These are phyloP conservation scores for Chinchilla lanigera DNA, from an alignment of 2,113 vertebrate genomes.

Conservation along the genomic window DNA sequence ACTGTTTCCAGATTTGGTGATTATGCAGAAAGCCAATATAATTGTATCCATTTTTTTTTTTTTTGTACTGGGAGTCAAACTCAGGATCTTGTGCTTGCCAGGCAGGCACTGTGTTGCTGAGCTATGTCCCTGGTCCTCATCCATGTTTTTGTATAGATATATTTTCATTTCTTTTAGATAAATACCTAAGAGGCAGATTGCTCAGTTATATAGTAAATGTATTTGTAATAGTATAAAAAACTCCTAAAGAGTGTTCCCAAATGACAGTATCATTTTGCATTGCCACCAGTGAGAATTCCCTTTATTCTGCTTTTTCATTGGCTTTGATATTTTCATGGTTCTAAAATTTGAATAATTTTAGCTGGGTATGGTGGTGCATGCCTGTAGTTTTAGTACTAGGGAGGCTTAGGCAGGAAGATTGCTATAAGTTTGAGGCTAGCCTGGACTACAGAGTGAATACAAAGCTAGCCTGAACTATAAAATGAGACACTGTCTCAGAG, in stretches of 20 bases:
- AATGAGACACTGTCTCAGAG: too few relatives aligned
- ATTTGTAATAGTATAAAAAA: conserved; percentile 55
- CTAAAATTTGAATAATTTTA: neutral
- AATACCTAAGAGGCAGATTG: neutral
- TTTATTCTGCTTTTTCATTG: conserved; percentile 34
- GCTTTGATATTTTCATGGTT: neutral
- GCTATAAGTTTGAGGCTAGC: neutral
- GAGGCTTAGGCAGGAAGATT: neutral
- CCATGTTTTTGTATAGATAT: neutral
- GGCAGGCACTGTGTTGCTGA: too few relatives aligned
- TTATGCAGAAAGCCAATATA: conserved; percentile 42
- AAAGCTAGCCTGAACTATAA: too few relatives aligned
- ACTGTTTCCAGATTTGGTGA: neutral
- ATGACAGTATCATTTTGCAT: neutral
- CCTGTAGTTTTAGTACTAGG: neutral
- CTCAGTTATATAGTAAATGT: neutral
- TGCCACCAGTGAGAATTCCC: neutral
- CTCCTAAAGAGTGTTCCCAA: neutral
- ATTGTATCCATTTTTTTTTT: too few relatives aligned
- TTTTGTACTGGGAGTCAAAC: too few relatives aligned
- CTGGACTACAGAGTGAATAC: neutral
- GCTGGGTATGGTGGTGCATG: neutral
- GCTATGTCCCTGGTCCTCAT: too few relatives aligned
- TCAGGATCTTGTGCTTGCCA: too few relatives aligned
- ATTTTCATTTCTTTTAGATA: conserved; percentile 31